Evolutionary conservation across 2,113 vertebrate species (phyloP).

Genomic region (Syngnathus scovelli): DNA sequence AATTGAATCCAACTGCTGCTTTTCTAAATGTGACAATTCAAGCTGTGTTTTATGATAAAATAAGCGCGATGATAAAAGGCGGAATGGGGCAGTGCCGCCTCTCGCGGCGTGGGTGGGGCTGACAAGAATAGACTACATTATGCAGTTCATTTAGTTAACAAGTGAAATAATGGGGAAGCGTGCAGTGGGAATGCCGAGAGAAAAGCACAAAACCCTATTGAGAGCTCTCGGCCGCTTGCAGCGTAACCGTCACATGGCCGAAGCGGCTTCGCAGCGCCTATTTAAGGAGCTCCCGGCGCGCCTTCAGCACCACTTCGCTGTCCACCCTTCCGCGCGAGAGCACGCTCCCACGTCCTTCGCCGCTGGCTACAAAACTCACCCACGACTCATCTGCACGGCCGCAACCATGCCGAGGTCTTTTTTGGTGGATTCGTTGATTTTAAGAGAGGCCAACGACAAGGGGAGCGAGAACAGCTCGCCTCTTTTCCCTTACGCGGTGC

Average conservation of each 20-base stretch:
- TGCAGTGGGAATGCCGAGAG: conserved; percentile 98
- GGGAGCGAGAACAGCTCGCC: conserved; percentile 80
- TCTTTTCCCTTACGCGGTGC: conserved; percentile 88
- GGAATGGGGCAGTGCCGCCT: conserved; percentile 79
- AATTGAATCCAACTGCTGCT: conserved; percentile 29
- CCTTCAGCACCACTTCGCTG: conserved; percentile 94
- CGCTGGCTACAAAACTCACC: conserved; percentile 23
- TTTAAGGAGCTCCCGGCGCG: conserved; percentile 79
- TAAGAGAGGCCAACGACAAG: conserved; percentile 86
- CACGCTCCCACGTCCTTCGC: conserved; percentile 30
- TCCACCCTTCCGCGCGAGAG: conserved; percentile 72
- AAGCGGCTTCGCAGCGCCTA: conserved; percentile 72
- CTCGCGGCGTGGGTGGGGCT: conserved; percentile 97
- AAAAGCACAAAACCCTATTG: conserved; percentile 98
- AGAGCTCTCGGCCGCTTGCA: conserved; percentile 81
- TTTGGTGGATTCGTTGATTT: conserved; percentile 94
- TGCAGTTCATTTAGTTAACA: conserved; percentile 99
- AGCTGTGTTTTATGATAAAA: conserved; percentile 60
- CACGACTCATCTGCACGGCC: conserved; percentile 29
- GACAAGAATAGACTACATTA: conserved; percentile 99
- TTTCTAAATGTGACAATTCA: conserved; percentile 35
- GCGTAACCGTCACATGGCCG: conserved; percentile 91
- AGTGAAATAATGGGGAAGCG: conserved; percentile 99
- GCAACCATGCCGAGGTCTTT: conserved; percentile 91
- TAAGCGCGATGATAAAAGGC: conserved; percentile 83